Evolutionary conservation across 2,113 vertebrate genomes (phyloP).

Genomic region (Gallinago paraguaiae): DNA sequence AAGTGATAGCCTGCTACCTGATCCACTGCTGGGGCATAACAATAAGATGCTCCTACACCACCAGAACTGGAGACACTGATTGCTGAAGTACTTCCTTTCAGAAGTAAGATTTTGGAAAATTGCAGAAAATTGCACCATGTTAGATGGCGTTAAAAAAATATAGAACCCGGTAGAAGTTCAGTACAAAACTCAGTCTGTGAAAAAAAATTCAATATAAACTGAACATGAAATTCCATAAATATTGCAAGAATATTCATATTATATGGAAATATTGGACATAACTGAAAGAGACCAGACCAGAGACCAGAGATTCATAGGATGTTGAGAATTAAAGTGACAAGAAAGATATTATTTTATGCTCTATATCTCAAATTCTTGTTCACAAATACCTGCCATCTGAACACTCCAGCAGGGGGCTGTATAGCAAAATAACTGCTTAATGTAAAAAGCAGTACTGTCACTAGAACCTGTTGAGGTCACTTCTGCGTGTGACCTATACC

Average conservation of each 20-base stretch:
- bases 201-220: neutral
- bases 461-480: neutral
- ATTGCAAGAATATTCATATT: neutral
- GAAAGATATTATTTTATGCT: neutral
- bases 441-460: neutral
- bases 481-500: neutral
- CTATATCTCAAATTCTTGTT: neutral
- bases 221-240: neutral
- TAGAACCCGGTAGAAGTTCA: neutral
- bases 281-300: neutral
- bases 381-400: neutral
- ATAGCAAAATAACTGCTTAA: neutral
- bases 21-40: neutral
- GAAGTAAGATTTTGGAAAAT: neutral
- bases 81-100: neutral
- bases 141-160: neutral
- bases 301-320: neutral
- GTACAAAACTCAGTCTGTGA: neutral
- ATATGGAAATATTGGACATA: neutral
- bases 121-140: neutral
- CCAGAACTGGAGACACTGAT: neutral
- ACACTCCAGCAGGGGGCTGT: neutral
- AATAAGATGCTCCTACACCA: neutral
- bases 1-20: neutral
- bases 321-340: neutral